phyloP scores from a whole-genome alignment of 2,888 invertebrate species.

The Platycheirus albimanus region DNA sequence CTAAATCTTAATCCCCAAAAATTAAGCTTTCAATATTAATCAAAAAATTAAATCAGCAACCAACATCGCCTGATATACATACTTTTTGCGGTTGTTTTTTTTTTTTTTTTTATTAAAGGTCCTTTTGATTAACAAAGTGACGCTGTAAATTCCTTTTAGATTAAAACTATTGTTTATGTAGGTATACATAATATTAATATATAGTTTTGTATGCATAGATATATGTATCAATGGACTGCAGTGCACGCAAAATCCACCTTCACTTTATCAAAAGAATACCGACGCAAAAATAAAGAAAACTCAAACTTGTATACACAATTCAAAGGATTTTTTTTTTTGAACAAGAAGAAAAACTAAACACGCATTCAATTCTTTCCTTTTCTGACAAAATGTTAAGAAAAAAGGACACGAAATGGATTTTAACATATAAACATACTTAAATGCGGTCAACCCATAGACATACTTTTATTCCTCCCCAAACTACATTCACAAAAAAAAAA shows the following conservation, averaged over 20 bases:
- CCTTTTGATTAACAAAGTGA: conserved; percentile 70
- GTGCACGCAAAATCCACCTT: conserved; percentile 67
- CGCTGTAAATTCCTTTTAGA: conserved; percentile 54
- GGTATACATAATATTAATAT: no score
- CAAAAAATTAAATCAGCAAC: no score
- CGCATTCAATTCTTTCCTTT: conserved; percentile 49
- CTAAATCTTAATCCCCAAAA: no score
- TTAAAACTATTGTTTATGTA: conserved; percentile 60
- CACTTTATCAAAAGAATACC: conserved; percentile 49
- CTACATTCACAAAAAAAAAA: neutral
- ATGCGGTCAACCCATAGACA: conserved; percentile 59
- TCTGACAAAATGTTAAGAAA: conserved; percentile 6
- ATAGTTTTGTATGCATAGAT: no score
- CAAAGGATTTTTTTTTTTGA: conserved; percentile 21
- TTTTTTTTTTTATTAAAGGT: conserved; percentile 17
- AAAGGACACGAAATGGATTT: conserved; percentile 51
- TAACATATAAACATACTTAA: conserved; percentile 42
- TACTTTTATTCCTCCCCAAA: neutral
- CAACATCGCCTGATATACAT: no score
- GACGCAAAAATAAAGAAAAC: conserved; percentile 13
- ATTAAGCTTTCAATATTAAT: no score
- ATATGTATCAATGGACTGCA: neutral
- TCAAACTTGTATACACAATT: conserved; percentile 5
- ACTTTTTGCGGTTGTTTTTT: no score
- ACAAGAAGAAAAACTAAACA: conserved; percentile 41